Evolutionary conservation across 2,113 vertebrate species (phyloP).

Genomic region (Notarius quadriscutis): DNA sequence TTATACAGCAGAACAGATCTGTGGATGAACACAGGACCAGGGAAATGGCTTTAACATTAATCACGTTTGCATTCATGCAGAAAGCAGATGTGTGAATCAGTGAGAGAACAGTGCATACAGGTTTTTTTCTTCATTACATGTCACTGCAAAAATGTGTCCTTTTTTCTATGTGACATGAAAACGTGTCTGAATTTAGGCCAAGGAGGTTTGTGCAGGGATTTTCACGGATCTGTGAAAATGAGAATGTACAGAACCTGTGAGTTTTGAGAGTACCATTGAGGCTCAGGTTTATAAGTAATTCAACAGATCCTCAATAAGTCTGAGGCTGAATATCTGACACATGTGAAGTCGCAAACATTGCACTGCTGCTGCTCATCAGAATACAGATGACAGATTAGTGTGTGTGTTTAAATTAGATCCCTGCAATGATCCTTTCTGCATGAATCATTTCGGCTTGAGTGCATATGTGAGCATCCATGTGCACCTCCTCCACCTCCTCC

Average conservation of each 20-base stretch:
- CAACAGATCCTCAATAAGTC: neutral
- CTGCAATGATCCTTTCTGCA: neutral
- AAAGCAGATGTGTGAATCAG: neutral
- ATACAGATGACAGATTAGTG: neutral
- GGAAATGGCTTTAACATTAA: neutral
- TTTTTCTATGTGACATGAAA: neutral
- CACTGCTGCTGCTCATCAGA: neutral
- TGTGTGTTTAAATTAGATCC: neutral
- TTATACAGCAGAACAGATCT: too few relatives aligned
- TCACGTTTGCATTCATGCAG: neutral
- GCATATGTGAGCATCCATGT: constrained; percentile 30
- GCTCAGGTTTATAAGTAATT: neutral
- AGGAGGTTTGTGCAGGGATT: neutral
- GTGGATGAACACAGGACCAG: too few relatives aligned
- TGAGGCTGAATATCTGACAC: neutral
- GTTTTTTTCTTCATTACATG: neutral
- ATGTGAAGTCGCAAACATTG: neutral
- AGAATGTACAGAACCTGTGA: neutral
- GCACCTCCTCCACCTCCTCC: neutral
- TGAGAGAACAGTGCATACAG: neutral
- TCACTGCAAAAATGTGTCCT: neutral
- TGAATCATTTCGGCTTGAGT: neutral
- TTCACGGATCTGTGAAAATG: neutral
- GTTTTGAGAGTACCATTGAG: neutral
- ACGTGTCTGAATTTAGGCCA: neutral